Evolutionary conservation across 2,888 invertebrate genomes (phyloP), one percentile per base, ranked within the genome.

Genomic region (Caenorhabditis macrosperma): DNA sequence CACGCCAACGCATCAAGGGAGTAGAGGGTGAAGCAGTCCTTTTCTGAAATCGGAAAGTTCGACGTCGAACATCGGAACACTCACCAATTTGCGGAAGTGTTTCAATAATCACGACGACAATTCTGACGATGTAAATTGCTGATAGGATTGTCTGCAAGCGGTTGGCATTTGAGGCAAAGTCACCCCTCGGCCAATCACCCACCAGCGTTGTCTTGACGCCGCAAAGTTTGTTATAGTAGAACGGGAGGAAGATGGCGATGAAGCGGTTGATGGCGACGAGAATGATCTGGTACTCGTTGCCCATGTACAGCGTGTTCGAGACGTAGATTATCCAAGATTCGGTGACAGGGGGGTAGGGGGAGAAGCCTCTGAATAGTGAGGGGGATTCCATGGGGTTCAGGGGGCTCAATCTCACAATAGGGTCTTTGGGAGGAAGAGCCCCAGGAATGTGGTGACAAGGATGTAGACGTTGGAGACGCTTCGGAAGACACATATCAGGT

Each of bases 271-370:
- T 10, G 17, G 76, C 76, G 9, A 76, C 68, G 6, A 76, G 26
- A n/a, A 76, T 68, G n/a, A 63, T 76, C 22, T 68, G 67, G 35
- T 76, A 76, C 26, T 76, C 76, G 52, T 76, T 76, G 1, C 67
- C 67, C 15, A 76, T 33, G 15, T 76, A 76, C 0, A 76, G 4
- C 12, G 55, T 61, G 30, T 68, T 67, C 4, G 67, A 61, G 20
- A 76, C 9, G 10, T 61, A 61, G 15, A 76, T 76, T n/a, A 76
- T 5, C 54, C 61, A 61, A 17, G 46, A 54, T 35, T 68, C 68
- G 10, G 55, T 26, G 1, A 15, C 0, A 9, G 67, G 76, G 5
- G 33, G 9, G 17, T 68, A 76, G 10, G 54, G 60, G 15, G 76
- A 76, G n/a, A 12, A 76, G 1, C 76, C 76, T 7, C 76, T 76